Base-by-base conservation (phyloP, 1,140 invertebrate genomes). In the Leptonema lineaticorne region DNA sequence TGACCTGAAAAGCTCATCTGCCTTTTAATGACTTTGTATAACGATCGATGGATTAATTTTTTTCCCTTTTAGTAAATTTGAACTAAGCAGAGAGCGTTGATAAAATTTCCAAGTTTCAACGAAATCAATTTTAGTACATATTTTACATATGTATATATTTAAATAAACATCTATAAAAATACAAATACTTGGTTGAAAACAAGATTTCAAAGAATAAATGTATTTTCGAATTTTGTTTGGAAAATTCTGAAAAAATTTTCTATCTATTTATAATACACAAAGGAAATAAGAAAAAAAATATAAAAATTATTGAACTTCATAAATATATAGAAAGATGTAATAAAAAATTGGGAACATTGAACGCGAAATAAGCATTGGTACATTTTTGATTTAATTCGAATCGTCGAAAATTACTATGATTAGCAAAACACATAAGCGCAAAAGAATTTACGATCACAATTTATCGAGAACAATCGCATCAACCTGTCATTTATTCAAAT, bases 1-100 rank as follows among this genome's bases (percentile, higher is more conserved):
- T 24, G 65, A 67, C 65, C 65, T 59, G 53, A 58, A 67, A 67
- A 67, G 24, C 65, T 67, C 65, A 67, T 67, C 53, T 59, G 65
- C 63, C 58, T 28, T n/a, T n/a, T n/a, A n/a, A n/a, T n/a, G n/a
- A n/a, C n/a, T n/a, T n/a, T n/a, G n/a, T n/a, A n/a, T n/a, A n/a
- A n/a, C n/a, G n/a, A n/a, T n/a, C n/a, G n/a, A n/a, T n/a, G n/a
- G n/a, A n/a, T n/a, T n/a, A n/a, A n/a, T 37, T 37, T 37, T 37
- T 37, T 37, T 37, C 33, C n/a, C 33, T 37, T n/a, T 37, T 37
- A 37, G n/a, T 37, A 37, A 37, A 37, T 37, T 8, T 37, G 33
- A n/a, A n/a, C n/a, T n/a, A n/a, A n/a, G n/a, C n/a, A n/a, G n/a
- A n/a, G n/a, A n/a, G n/a, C n/a, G n/a, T n/a, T n/a, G n/a, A n/a